A percentile compares a stretch with the other conserved stretches of the same genome.
Conservation (phyloP, 2,888 invertebrate genomes). For the Serrognathus titanus region DNA sequence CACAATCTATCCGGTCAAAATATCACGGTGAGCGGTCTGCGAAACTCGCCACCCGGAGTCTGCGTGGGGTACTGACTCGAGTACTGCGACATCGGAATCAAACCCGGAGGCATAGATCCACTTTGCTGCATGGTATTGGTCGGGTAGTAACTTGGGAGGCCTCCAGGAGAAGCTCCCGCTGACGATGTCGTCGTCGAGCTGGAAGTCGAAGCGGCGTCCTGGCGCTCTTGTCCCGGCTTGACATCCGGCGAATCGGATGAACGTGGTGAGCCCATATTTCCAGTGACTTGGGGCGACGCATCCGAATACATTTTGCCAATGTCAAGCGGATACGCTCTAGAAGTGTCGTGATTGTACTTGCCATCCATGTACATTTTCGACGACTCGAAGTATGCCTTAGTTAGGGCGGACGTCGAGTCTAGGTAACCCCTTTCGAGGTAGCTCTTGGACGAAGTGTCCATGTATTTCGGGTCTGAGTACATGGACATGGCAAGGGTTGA, state of each 20-base stretch:
- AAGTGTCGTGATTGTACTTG: slow-evolving; percentile 44
- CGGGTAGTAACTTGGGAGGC: slow-evolving; percentile 56
- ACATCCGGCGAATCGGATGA: slow-evolving; percentile 57
- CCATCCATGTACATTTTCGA: slow-evolving; percentile 71
- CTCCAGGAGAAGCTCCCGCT: slow-evolving; percentile 62
- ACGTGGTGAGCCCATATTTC: slow-evolving; percentile 41
- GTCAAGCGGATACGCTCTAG: slow-evolving; percentile 57
- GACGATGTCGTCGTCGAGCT: slow-evolving; percentile 58
- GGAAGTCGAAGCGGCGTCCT: slow-evolving; percentile 53
- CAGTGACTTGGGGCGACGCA: slow-evolving; percentile 49
- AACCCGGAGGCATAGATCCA: slow-evolving; percentile 37
- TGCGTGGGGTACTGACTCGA: slow-evolving; percentile 55
- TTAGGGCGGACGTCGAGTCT: slow-evolving; percentile 62
- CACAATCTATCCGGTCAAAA: slow-evolving; percentile 70
- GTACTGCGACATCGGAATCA: slow-evolving; percentile 67
- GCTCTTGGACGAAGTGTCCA: slow-evolving; percentile 56
- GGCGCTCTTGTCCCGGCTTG: slow-evolving; percentile 43
- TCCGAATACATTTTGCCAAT: slow-evolving; percentile 66
- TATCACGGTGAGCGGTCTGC: slow-evolving; percentile 74
- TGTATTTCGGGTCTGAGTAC: slow-evolving; percentile 69
- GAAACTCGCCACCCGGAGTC: slow-evolving; percentile 63
- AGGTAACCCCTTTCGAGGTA: slow-evolving; percentile 64
- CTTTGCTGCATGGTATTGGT: slow-evolving; percentile 50
- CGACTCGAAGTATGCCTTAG: slow-evolving; percentile 68
- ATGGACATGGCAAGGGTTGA: slow-evolving; percentile 63